These are phyloP conservation scores for Cichladusa arquata DNA, from an alignment of 2,113 vertebrate genomes.

Conservation along the genomic window DNA sequence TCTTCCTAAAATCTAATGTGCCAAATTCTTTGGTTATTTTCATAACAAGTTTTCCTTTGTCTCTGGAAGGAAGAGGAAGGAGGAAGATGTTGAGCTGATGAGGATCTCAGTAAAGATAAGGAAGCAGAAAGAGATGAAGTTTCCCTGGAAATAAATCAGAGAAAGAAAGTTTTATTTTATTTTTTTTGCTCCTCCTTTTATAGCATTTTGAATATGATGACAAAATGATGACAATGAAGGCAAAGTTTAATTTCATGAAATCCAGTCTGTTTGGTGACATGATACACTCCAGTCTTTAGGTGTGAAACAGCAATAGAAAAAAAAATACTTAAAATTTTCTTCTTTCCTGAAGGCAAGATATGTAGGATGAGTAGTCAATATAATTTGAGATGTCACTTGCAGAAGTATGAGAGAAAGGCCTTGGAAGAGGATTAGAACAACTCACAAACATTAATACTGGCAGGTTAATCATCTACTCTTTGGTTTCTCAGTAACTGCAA, in stretches of 20 bases:
- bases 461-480: neutral
- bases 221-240: neutral
- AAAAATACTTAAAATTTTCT: neutral
- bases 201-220: neutral
- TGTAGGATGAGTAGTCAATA: neutral
- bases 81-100: constrained; percentile 2
- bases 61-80: constrained; percentile 67
- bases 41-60: constrained; percentile 59
- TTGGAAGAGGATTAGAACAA: neutral
- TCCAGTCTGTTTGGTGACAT: neutral
- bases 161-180: neutral
- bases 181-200: neutral
- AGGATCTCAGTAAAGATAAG: constrained; percentile 70
- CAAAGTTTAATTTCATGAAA: neutral
- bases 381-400: neutral
- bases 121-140: constrained; percentile 70
- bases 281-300: neutral
- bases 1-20: constrained; percentile 39
- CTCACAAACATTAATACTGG: neutral
- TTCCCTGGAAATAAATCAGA: constrained; percentile 8
- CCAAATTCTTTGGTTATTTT: constrained; percentile 71
- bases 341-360: neutral
- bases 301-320: neutral
- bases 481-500: constrained; percentile 18
- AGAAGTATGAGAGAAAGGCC: neutral